Percentiles rank a stretch among this genome's conserved stretches.
phyloP scores from a whole-genome alignment of 2,113 vertebrate species.

The Neotragus pygmaeus region DNA sequence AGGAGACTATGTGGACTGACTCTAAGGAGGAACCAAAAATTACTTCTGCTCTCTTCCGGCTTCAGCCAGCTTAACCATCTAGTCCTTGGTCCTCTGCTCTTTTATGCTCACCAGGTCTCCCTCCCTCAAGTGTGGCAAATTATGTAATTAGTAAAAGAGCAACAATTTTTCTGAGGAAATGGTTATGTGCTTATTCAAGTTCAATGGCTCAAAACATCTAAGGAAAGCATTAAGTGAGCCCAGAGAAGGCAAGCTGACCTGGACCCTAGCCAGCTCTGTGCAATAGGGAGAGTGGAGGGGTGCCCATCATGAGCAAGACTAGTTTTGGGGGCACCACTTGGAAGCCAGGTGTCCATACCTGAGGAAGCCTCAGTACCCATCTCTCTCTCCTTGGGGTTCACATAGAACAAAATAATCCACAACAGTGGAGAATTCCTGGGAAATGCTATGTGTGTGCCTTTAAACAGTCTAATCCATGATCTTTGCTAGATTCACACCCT shows the following conservation, averaged over 20 bases:
- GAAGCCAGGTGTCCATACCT: neutral
- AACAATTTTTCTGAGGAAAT: constrained; percentile 66
- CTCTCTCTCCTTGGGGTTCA: neutral
- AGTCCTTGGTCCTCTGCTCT: neutral
- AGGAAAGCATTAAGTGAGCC: constrained; percentile 35
- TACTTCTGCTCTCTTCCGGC: neutral
- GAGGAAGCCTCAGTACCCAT: neutral
- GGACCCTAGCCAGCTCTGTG: neutral
- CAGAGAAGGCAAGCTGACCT: neutral
- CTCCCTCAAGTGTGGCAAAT: constrained; percentile 58
- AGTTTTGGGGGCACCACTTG: neutral
- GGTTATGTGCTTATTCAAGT: constrained; percentile 57
- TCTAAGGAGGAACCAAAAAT: neutral
- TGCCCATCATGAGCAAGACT: neutral
- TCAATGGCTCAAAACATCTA: constrained; percentile 43
- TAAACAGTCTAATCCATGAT: neutral
- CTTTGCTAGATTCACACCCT: neutral
- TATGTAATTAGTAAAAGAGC: constrained; percentile 61
- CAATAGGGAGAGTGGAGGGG: neutral
- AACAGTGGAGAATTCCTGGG: neutral
- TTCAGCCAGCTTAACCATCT: neutral
- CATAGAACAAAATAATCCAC: neutral
- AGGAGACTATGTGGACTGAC: constrained; percentile 3
- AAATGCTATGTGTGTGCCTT: neutral
- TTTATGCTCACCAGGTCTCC: constrained; percentile 44